A percentile compares a stretch with the other conserved stretches of the same genome.
These are phyloP conservation scores for Atherinomorus stipes DNA, from an alignment of 2,113 vertebrate genomes.

Conservation along the genomic window DNA sequence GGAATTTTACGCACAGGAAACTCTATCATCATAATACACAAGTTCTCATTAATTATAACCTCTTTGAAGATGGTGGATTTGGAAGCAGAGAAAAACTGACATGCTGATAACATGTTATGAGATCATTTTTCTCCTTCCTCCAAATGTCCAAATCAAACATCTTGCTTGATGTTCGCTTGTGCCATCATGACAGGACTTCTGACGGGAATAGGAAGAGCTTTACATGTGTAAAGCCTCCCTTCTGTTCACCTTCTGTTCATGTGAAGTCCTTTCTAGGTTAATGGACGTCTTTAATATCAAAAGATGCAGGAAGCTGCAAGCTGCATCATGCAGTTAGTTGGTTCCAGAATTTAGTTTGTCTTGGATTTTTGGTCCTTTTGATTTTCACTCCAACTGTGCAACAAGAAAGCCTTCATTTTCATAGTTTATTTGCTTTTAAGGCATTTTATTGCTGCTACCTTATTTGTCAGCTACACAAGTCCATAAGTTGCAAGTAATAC, in stretches of 20 bases:
- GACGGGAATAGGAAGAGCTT: constrained; percentile 19
- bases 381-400: background rate
- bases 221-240: constrained; percentile 18
- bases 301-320: constrained; percentile 38
- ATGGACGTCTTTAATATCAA: constrained; percentile 32
- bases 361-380: constrained; percentile 8
- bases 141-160: constrained; percentile 5
- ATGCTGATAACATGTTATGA: background rate
- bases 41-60: background rate
- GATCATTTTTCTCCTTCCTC: background rate
- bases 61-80: background rate
- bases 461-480: constrained; percentile 18
- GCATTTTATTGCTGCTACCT: constrained; percentile 31
- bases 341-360: constrained; percentile 17
- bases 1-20: constrained; percentile 9
- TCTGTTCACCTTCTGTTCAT: constrained; percentile 32
- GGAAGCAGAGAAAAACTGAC: background rate
- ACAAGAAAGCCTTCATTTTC: constrained; percentile 9
- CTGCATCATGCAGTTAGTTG: constrained; percentile 16
- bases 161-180: background rate
- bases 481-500: constrained; percentile 16
- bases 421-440: constrained; percentile 51
- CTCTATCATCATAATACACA: background rate
- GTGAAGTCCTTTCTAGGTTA: constrained; percentile 11
- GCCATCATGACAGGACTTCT: constrained; percentile 11